Evolutionary conservation across 1,140 invertebrate genomes (phyloP).

Genomic region (Whitmania pigra): DNA sequence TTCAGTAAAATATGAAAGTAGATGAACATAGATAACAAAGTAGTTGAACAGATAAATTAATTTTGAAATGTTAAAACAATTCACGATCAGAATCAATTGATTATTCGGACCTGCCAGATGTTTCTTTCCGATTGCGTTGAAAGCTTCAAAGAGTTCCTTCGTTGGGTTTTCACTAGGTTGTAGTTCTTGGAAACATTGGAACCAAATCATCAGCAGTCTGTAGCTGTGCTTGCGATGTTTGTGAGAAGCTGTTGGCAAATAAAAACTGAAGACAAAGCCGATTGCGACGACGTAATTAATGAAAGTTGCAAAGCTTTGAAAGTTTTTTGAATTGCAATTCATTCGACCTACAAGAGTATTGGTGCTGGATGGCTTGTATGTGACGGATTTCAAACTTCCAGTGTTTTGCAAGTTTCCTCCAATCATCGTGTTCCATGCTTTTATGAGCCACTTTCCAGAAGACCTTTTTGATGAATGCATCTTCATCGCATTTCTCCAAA

Average conservation of each 20-base stretch:
- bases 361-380: background rate
- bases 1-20: too few relatives aligned
- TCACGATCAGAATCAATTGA: too few relatives aligned
- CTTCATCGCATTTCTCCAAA: too few relatives aligned
- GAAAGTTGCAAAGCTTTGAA: too few relatives aligned
- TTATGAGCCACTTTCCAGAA: background rate
- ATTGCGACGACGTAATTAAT: too few relatives aligned
- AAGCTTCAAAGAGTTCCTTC: constrained; percentile 13
- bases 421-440: constrained; percentile 2
- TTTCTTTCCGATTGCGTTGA: constrained; percentile 6
- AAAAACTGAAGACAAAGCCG: too few relatives aligned
- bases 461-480: background rate
- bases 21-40: too few relatives aligned
- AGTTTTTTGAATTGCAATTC: too few relatives aligned
- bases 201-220: constrained; percentile 13
- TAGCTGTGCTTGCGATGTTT: background rate
- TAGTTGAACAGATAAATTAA: too few relatives aligned
- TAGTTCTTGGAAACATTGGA: background rate
- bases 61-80: too few relatives aligned
- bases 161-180: background rate
- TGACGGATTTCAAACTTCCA: background rate
- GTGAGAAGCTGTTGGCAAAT: background rate
- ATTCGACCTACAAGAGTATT: background rate
- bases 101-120: background rate
- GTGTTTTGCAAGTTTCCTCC: constrained; percentile 2